These are phyloP conservation scores for Phrynosoma blainvillii DNA, from an alignment of 2,113 vertebrate species.

Conservation along the genomic window DNA sequence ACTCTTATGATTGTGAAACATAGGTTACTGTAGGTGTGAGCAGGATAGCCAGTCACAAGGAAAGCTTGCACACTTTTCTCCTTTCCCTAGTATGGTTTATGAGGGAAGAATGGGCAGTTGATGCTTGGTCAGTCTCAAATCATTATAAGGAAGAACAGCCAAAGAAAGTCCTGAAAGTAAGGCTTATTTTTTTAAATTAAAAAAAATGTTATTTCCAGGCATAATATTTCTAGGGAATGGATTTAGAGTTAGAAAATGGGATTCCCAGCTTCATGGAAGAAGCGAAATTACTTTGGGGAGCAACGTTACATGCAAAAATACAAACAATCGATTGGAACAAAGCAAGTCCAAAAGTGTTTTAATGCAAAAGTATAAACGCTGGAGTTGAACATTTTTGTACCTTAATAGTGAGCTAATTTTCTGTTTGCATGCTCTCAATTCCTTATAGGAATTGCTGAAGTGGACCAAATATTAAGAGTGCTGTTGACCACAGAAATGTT, in stretches of 20 bases:
- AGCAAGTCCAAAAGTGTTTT: neutral
- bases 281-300: neutral
- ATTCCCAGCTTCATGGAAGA: neutral
- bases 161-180: too few species aligned
- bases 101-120: neutral
- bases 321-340: neutral
- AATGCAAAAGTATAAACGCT: neutral
- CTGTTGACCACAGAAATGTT: slow-evolving; percentile 98
- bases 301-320: neutral
- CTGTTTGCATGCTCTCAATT: neutral
- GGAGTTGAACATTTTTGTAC: neutral
- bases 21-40: neutral
- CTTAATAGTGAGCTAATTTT: neutral
- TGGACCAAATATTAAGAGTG: slow-evolving; percentile 95
- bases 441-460: slow-evolving; percentile 83
- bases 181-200: too few species aligned
- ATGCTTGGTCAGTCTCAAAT: too few species aligned
- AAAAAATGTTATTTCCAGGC: neutral
- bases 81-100: neutral
- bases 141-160: too few species aligned
- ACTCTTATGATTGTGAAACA: neutral
- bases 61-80: neutral
- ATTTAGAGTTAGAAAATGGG: neutral
- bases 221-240: neutral
- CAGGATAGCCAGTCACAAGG: neutral